Base-by-base conservation (phyloP, 2,113 vertebrate genomes). In the Hassar affinis region DNA sequence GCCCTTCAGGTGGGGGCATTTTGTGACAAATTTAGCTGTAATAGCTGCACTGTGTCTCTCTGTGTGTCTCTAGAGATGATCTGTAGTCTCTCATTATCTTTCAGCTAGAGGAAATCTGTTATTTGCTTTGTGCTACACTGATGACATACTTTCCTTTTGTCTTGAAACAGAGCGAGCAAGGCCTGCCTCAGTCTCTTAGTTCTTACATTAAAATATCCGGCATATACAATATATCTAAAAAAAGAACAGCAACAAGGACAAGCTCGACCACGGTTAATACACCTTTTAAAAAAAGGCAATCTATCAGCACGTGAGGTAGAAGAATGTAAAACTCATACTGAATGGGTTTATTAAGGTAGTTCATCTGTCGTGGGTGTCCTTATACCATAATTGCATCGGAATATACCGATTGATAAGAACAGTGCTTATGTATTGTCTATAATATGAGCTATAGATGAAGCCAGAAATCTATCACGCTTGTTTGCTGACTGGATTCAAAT, bases 21-120 rank as follows among this genome's bases (percentile, higher is more conserved):
- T 52, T 75, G n/a, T 75, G 47, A 75, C 45, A 75, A 33, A 75
- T 75, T 75, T 75, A 30, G 47, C 72, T 18, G 47, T 52, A 51
- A 51, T 27, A 20, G 72, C 47, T 51, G 47, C 7, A 75, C 12
- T 75, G 2, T 51, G 14, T 74, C 45, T 45, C 12, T 49, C 38
- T 45, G 3, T 45, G 3, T 69, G 35, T 71, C 68, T 71, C 10
- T 71, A n/a, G 38, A 75, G 72, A 75, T 52, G 27, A 52, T 75
- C 11, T 45, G 72, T 75, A 51, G 45, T 52, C 30, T 51, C 45
- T 75, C 47, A 75, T 75, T 49, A 52, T 75, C 72, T 75, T 49
- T 75, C 47, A 75, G 69, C 68, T 47, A 49, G 47, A 49, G 71
- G 45, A 74, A 74, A 74, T 74, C 42, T 74, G 45, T 27, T 49